phyloP scores from a whole-genome alignment of 30 jellyfish, hydroid and myxozoan species.

The Rhopilema esculentum region DNA sequence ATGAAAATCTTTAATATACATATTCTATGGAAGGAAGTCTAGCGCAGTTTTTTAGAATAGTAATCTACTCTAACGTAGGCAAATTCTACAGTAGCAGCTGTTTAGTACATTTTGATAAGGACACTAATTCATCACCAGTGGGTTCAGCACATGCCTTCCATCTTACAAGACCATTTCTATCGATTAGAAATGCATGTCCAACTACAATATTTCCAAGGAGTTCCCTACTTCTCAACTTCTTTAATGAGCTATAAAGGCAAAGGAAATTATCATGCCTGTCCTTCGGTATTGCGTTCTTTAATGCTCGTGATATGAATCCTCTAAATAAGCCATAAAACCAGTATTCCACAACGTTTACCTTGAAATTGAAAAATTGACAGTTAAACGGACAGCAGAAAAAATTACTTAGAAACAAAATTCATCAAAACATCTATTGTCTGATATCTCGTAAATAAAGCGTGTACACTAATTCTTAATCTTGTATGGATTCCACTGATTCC shows the following conservation, averaged over 20 bases:
- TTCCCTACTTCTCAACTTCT: not conserved
- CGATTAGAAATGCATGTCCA: conserved; percentile 67
- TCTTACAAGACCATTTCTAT: conserved; percentile 57
- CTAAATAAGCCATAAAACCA: conserved; percentile 50
- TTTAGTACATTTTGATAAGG: conserved; percentile 14
- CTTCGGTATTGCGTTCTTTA: conserved; percentile 18
- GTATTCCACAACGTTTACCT: conserved; percentile 52
- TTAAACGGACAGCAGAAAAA: too few relatives aligned
- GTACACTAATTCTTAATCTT: too few relatives aligned
- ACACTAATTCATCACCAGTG: conserved; percentile 48
- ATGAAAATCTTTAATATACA: too few relatives aligned
- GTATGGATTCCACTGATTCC: too few relatives aligned
- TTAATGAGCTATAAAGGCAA: conserved; percentile 42
- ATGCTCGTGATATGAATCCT: conserved; percentile 8
- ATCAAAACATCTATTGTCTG: too few relatives aligned
- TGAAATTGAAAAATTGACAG: conserved; percentile 1
- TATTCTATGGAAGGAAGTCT: too few relatives aligned
- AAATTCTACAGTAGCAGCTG: conserved; percentile 19
- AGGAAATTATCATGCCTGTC: conserved; percentile 49
- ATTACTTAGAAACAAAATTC: too few relatives aligned
- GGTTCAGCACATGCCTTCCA: conserved; percentile 75
- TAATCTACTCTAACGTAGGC: too few relatives aligned
- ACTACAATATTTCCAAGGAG: conserved; percentile 48
- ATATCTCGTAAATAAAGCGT: too few relatives aligned
- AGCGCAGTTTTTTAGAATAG: too few relatives aligned